Evolutionary conservation across 2,113 vertebrate species (phyloP), one percentile per base, ranked within the genome.

Genomic region (Cyanoramphus novaezelandiae): DNA sequence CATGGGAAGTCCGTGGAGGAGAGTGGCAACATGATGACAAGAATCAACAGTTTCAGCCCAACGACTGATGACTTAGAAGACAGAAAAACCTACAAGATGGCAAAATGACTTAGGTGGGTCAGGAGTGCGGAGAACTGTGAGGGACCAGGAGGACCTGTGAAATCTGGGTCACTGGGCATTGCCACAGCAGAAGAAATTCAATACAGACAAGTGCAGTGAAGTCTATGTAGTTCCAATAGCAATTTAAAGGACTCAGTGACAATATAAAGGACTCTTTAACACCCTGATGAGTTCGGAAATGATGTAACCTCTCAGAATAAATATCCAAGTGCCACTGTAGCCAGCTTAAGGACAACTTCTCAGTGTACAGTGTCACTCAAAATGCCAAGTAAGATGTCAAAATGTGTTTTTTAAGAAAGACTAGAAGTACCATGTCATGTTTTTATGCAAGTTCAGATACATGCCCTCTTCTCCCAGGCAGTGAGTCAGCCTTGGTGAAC

Each of bases 221-320:
- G 68, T 4, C 6, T 53, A 24, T 23, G 71, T 60, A 77, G 74
- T 65, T 87, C 84, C 57, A 35, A 16, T 33, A 59, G 23, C 33
- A 59, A n/a, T n/a, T 59, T n/a, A 59, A 59, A 59, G 57, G 57
- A 59, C 57, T 35, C 13, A 35, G 57, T 95, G 92, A 59, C 86
- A 55, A 53, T 82, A 92, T 89, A 87, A 88, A 93, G 75, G 59
- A 70, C 71, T 77, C 71, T 35, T 35, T 74, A 94, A 88, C 83
- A 75, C 1, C 4, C 55, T 92, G 71, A 87, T 72, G 71, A 57
- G 47, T 71, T 94, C 3, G 31, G 60, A 95, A 88, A 81, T 46
- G 39, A 92, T 90, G 74, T 68, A 95, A 91, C 79, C 86, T 93
- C 89, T 92, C 20, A 67, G 86, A 64, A 95, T 65, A 92, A 92